These are phyloP conservation scores for Brassicogethes aeneus DNA, from an alignment of 2,888 invertebrate genomes.

Conservation along the genomic window DNA sequence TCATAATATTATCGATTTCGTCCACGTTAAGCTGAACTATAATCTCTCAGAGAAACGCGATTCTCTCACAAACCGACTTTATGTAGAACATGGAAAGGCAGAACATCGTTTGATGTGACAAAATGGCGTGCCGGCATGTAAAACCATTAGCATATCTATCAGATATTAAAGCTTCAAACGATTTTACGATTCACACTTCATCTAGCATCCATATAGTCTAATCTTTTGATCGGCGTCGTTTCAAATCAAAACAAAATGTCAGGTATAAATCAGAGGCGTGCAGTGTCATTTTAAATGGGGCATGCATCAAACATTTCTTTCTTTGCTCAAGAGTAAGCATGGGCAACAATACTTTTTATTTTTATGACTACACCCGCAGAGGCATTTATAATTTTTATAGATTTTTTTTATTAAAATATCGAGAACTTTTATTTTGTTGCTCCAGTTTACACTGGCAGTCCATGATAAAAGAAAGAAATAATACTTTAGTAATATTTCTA, in stretches of 20 bases:
- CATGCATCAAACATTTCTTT: neutral
- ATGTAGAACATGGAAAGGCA: too few species aligned
- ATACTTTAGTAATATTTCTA: too few species aligned
- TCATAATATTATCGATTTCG: conserved; percentile 7
- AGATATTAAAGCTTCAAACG: conserved; percentile 28
- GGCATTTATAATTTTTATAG: too few species aligned
- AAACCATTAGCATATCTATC: conserved; percentile 15
- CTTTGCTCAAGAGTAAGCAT: neutral
- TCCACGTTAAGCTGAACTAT: conserved; percentile 17
- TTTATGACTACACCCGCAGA: too few species aligned
- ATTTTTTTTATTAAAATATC: too few species aligned
- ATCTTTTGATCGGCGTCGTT: conserved; percentile 21
- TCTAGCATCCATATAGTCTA: conserved; percentile 2
- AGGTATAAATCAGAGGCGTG: neutral
- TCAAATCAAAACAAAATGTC: conserved; percentile 10
- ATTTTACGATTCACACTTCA: conserved; percentile 13
- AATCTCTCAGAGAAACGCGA: conserved; percentile 10
- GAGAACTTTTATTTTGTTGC: too few species aligned
- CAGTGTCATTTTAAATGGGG: too few species aligned
- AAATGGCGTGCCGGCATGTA: conserved; percentile 7
- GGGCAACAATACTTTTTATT: neutral
- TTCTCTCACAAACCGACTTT: too few species aligned
- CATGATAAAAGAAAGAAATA: too few species aligned
- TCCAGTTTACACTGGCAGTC: too few species aligned
- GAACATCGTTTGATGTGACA: conserved; percentile 20